A percentile compares a stretch with the other conserved stretches of the same genome.
Evolutionary conservation across 2,113 vertebrate genomes (phyloP).

Genomic region (Syrmaticus mikado): DNA sequence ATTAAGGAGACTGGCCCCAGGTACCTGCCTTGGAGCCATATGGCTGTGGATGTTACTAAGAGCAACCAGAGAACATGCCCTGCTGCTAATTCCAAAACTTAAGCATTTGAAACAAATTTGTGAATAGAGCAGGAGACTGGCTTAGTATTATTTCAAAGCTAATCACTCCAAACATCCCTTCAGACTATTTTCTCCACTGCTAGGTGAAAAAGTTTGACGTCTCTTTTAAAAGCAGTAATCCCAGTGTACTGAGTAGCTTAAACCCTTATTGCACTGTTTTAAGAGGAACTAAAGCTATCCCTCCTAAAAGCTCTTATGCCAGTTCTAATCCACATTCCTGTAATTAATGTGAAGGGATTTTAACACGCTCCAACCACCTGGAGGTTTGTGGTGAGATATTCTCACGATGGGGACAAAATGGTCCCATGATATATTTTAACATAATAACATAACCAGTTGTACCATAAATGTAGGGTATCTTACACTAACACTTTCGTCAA

Average conservation of each 20-base stretch:
- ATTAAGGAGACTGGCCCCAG: not conserved
- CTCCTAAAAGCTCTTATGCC: not conserved
- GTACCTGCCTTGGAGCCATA: not conserved
- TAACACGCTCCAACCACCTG: not conserved
- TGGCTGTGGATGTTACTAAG: not conserved
- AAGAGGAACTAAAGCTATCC: not conserved
- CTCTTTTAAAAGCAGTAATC: not conserved
- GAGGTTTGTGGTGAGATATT: not conserved
- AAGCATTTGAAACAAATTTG: conserved; percentile 40
- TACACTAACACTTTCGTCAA: not conserved
- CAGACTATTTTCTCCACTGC: not conserved
- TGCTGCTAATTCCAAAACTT: conserved; percentile 20
- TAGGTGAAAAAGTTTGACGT: not conserved
- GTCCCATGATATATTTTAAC: not conserved
- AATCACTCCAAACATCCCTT: conserved; percentile 28
- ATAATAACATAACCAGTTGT: not conserved
- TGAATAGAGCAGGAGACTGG: not conserved
- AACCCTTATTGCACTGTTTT: not conserved
- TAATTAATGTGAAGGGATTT: not conserved
- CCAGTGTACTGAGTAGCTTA: not conserved
- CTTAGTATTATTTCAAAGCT: conserved; percentile 32
- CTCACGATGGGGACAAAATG: not conserved
- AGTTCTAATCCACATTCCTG: not conserved
- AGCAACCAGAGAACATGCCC: not conserved
- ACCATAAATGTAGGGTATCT: not conserved